A percentile compares a stretch with the other conserved stretches of the same genome.
phyloP scores from a whole-genome alignment of 2,888 invertebrate species.

The Aleiodes leptofemur region DNA sequence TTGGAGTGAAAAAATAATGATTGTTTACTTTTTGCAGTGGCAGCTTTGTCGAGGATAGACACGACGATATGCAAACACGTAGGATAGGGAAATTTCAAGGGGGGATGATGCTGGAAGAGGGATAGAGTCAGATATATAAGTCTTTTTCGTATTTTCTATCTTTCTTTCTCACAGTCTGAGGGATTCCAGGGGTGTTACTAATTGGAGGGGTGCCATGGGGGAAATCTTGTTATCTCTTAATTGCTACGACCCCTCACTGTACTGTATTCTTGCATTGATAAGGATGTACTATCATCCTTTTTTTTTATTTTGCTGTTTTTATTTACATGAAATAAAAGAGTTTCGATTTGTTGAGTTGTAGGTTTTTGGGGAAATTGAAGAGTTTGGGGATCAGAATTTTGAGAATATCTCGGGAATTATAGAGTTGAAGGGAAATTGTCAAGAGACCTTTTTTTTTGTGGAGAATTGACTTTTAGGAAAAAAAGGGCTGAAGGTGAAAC shows the following conservation, averaged over 20 bases:
- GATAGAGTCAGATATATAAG: slow-evolving; percentile 43
- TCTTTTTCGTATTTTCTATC: slow-evolving; percentile 32
- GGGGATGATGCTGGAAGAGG: slow-evolving; percentile 44
- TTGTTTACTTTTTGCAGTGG: slow-evolving; percentile 51
- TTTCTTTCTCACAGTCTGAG: slow-evolving; percentile 22
- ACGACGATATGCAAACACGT: slow-evolving; percentile 64
- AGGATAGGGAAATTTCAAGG: slow-evolving; percentile 44
- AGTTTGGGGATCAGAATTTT: too few species aligned
- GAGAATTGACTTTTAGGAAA: too few species aligned
- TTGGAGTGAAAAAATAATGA: slow-evolving; percentile 37
- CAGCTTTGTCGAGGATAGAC: slow-evolving; percentile 61
- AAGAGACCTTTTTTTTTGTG: too few species aligned
- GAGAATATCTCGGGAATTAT: too few species aligned
- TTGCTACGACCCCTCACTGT: slow-evolving; percentile 72
- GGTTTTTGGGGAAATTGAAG: too few species aligned
- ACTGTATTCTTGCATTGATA: slow-evolving; percentile 74
- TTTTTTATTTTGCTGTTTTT: slow-evolving; percentile 52
- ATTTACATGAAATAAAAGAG: not conserved
- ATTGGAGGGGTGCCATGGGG: slow-evolving; percentile 74
- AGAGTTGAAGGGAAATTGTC: too few species aligned
- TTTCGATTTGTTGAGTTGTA: slow-evolving; percentile 34
- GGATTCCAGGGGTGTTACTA: slow-evolving; percentile 69
- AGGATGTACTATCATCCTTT: slow-evolving; percentile 61
- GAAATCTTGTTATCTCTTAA: slow-evolving; percentile 75
- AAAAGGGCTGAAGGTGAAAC: too few species aligned